These are phyloP conservation scores for Aeoliscus strigatus DNA, from an alignment of 2,797 vertebrate genomes.

Conservation along the genomic window DNA sequence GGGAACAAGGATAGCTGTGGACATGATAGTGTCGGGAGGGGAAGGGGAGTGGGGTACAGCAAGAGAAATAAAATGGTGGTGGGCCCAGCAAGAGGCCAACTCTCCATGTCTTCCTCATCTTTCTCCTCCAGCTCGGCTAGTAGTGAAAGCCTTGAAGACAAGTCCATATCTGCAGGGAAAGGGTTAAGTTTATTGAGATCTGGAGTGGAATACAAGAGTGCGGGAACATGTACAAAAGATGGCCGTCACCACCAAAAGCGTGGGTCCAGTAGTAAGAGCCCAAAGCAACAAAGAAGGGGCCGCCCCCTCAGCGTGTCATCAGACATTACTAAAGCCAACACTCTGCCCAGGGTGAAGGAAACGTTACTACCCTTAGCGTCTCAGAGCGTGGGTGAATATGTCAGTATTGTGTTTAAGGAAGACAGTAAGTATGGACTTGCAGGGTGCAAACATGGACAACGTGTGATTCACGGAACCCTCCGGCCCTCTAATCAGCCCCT, in stretches of 20 bases:
- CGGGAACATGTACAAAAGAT: constrained; percentile 63
- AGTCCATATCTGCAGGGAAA: constrained; percentile 63
- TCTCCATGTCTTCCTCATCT: constrained; percentile 79
- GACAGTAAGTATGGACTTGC: constrained; percentile 42
- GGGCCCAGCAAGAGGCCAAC: constrained; percentile 65
- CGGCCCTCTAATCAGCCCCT: constrained; percentile 60
- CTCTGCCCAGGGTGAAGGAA: constrained; percentile 75
- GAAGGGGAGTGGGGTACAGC: constrained; percentile 60
- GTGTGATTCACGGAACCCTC: constrained; percentile 63
- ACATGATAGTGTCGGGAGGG: constrained; percentile 40
- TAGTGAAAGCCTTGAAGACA: constrained; percentile 83
- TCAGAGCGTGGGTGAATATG: constrained; percentile 76
- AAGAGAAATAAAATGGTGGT: constrained; percentile 68
- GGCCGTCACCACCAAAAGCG: constrained; percentile 68
- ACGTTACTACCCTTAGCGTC: constrained; percentile 63
- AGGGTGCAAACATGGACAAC: constrained; percentile 42
- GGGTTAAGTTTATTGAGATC: constrained; percentile 62
- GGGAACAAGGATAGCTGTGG: constrained; percentile 58
- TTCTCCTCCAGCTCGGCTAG: constrained; percentile 82
- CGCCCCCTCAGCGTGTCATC: constrained; percentile 66
- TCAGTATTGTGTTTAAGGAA: constrained; percentile 72
- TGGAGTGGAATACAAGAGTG: constrained; percentile 56
- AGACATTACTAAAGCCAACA: constrained; percentile 79
- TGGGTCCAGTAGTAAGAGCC: constrained; percentile 64
- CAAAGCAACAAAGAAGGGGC: constrained; percentile 69